Conservation (phyloP, 2,113 vertebrate species). For the Abramis brama region DNA sequence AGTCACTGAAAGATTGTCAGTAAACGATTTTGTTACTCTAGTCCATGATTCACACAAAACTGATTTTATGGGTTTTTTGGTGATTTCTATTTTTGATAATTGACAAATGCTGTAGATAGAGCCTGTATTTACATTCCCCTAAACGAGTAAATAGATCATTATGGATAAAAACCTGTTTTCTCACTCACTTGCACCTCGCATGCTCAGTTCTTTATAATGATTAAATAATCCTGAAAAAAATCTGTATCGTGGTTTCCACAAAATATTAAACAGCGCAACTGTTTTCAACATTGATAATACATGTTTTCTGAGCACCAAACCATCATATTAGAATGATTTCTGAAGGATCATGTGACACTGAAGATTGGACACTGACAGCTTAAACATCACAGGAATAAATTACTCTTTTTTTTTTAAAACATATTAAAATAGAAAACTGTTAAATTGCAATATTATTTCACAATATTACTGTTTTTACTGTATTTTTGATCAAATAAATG, state of each 20-base stretch:
- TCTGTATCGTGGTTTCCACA: not conserved
- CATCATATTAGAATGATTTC: not conserved
- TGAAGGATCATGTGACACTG: too few species aligned
- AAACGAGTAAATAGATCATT: not conserved
- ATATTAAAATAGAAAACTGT: too few species aligned
- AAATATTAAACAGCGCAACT: not conserved
- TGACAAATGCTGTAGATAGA: conserved; percentile 8
- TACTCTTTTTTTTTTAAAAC: not conserved
- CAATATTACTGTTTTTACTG: not conserved
- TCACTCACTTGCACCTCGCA: not conserved
- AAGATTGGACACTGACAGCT: not conserved
- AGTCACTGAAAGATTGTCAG: conserved; percentile 12
- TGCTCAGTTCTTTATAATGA: not conserved
- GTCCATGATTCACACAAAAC: not conserved
- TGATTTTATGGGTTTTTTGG: not conserved
- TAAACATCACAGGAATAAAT: not conserved
- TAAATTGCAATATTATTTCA: not conserved
- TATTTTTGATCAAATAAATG: not conserved
- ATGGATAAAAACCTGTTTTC: conserved; percentile 15
- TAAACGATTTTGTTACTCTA: not conserved
- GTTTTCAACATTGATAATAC: not conserved
- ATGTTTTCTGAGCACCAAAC: not conserved
- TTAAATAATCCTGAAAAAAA: not conserved
- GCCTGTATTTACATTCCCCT: not conserved
- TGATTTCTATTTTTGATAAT: not conserved